Base-by-base conservation (phyloP, 2,888 invertebrate genomes). In the Campoletis raptor region DNA sequence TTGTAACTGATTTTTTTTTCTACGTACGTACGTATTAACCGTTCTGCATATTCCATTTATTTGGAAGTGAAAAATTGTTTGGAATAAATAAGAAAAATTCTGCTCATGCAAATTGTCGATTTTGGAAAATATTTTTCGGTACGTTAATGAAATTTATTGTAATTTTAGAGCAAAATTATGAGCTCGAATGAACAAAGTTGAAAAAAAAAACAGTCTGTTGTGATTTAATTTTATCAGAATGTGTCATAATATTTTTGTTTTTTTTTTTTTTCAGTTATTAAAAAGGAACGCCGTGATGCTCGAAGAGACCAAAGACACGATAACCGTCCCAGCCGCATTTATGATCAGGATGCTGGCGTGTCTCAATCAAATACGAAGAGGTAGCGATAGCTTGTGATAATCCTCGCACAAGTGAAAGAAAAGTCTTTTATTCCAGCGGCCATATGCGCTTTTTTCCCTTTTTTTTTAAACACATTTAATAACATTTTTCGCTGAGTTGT, bases 291-390 rank as follows among this genome's bases (percentile, higher is more conserved):
- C 97, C 88, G 95, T 97, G 66, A 97, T 98, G 97, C 94, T 98
- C 90, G 97, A 97, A 94, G 98, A 98, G 94, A 98, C 98, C 24
- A 96, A 96, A 93, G 98, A 98, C 92, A 98, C 98, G 1, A 97
- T 98, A 87, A 98, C 98, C 40, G 97, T 98, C 80, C 98, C 98
- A 48, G 98, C 98, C 24, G 96, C 97, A 77, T 97, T 98, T 93
- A 97, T 98, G 97, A 97, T 98, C 89, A 95, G 97, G 91, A 96
- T 97, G 96, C 93, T 97, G 92, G 96, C 96, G 61, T 96, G 96
- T 91, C 95, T 97, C 88, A 96, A 96, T 94, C 96, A 96, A 89
- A 96, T 96, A 91, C 95, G 96, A 89, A 95, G 96, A 94, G 95
- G 95, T 94, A 93, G 92, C 90, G 91, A 92, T 90, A 91, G 89